A percentile compares a stretch with the other conserved stretches of the same genome.
Evolutionary conservation across 2,797 vertebrate genomes (phyloP).

Genomic region (Saguinus oedipus): DNA sequence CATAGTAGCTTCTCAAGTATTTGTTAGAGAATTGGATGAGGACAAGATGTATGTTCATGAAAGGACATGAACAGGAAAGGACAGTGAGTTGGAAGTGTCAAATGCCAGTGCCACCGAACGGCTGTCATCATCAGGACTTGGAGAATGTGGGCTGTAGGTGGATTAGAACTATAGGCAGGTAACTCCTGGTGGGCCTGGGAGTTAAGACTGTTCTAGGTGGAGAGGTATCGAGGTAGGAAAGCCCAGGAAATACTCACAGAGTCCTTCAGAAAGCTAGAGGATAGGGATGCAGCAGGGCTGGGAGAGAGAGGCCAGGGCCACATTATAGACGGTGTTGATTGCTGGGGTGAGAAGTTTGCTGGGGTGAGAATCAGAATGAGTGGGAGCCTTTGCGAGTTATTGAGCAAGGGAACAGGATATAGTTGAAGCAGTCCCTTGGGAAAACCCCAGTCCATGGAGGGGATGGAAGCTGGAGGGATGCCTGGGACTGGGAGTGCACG

Average conservation of each 20-base stretch:
- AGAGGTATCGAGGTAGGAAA: not conserved
- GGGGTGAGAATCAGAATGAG: too few relatives aligned
- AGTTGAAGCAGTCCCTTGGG: accelerated
- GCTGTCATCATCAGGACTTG: not conserved
- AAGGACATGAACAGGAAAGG: not conserved
- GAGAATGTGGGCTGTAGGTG: not conserved
- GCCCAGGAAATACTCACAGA: not conserved
- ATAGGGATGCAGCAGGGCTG: not conserved
- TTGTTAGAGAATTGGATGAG: not conserved
- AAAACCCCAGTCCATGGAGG: accelerated
- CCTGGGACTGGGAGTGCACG: accelerated
- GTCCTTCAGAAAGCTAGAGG: not conserved
- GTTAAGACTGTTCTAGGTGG: not conserved
- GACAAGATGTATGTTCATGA: accelerated
- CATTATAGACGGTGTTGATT: not conserved
- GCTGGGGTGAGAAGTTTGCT: not conserved
- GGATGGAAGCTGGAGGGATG: not conserved
- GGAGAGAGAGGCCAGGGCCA: not conserved
- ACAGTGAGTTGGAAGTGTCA: not conserved
- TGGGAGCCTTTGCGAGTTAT: not conserved
- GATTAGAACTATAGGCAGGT: not conserved
- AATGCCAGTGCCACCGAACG: accelerated
- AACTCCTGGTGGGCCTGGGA: not conserved
- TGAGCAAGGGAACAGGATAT: accelerated
- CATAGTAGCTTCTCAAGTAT: not conserved